Evolutionary conservation across 92 coral and sea anemone species (phyloP).

Genomic region (Siderastrea radians): DNA sequence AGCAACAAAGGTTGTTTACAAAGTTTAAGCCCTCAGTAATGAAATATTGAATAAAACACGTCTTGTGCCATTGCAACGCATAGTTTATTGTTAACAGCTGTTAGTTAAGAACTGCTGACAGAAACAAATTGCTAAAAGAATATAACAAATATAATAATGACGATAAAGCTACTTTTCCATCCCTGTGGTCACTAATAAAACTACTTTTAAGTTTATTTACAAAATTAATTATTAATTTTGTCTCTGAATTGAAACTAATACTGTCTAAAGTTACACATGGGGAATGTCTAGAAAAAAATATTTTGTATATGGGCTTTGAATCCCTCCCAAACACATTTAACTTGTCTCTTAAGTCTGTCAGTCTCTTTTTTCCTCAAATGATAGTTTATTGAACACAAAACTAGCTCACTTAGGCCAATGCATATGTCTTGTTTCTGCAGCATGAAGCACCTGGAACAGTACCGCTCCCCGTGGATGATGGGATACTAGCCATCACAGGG

Average conservation of each 20-base stretch:
- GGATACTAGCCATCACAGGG: neutral
- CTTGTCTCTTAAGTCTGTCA: neutral
- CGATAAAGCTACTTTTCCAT: neutral
- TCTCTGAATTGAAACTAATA: neutral
- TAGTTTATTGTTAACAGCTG: neutral
- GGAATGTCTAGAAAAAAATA: neutral
- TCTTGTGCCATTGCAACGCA: neutral
- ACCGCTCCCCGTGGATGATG: neutral
- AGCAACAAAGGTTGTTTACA: too few relatives aligned
- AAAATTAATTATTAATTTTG: neutral
- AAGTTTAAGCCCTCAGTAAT: neutral
- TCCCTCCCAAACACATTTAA: neutral
- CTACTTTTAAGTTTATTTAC: neutral
- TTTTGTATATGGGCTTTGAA: neutral
- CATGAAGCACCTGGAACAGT: too few relatives aligned
- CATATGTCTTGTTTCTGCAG: neutral
- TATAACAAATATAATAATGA: neutral
- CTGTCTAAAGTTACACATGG: neutral
- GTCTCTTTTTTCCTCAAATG: neutral
- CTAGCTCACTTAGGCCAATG: neutral
- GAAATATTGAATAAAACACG: neutral
- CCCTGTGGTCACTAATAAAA: neutral
- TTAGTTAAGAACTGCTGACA: neutral
- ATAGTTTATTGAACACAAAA: neutral
- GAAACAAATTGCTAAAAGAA: neutral